Evolutionary conservation across 2,888 invertebrate genomes (phyloP).

Genomic region (Molorchus minor): DNA sequence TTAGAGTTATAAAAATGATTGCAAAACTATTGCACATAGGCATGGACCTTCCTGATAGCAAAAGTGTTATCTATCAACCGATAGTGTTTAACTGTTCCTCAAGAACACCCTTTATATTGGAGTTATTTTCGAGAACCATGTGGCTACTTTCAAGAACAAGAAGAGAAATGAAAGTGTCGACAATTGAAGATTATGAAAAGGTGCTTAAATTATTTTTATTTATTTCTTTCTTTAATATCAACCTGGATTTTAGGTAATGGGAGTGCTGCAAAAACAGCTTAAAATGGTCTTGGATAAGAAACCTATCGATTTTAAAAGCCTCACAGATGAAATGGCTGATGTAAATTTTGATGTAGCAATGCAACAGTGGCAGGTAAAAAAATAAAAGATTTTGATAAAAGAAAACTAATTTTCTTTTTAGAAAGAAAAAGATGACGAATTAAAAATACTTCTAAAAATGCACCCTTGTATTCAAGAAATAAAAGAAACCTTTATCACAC

Average conservation of each 20-base stretch:
- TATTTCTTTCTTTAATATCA: slow-evolving; percentile 14
- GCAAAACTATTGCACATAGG: slow-evolving; percentile 56
- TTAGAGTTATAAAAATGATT: slow-evolving; percentile 55
- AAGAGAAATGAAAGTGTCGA: slow-evolving; percentile 59
- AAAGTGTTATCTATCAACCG: slow-evolving; percentile 55
- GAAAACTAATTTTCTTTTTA: slow-evolving; percentile 35
- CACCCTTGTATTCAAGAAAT: slow-evolving; percentile 54
- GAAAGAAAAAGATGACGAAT: slow-evolving; percentile 54
- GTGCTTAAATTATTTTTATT: slow-evolving; percentile 39
- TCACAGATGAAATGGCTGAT: slow-evolving; percentile 53
- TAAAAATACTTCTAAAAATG: slow-evolving; percentile 45
- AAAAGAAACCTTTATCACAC: slow-evolving; percentile 44
- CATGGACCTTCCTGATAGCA: slow-evolving; percentile 51
- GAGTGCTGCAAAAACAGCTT: slow-evolving; percentile 56
- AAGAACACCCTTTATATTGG: slow-evolving; percentile 55
- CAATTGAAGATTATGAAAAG: slow-evolving; percentile 57
- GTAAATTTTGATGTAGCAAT: slow-evolving; percentile 53
- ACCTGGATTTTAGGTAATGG: slow-evolving; percentile 55
- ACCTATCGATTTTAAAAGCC: slow-evolving; percentile 52
- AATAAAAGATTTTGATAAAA: no score
- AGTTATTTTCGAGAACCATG: slow-evolving; percentile 59
- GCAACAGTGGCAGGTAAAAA: slow-evolving; percentile 54
- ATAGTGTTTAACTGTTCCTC: slow-evolving; percentile 54
- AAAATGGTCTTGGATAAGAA: slow-evolving; percentile 53
- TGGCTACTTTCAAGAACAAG: slow-evolving; percentile 59